phyloP scores from a whole-genome alignment of 1,140 invertebrate species.

The Meloidogyne exigua region DNA sequence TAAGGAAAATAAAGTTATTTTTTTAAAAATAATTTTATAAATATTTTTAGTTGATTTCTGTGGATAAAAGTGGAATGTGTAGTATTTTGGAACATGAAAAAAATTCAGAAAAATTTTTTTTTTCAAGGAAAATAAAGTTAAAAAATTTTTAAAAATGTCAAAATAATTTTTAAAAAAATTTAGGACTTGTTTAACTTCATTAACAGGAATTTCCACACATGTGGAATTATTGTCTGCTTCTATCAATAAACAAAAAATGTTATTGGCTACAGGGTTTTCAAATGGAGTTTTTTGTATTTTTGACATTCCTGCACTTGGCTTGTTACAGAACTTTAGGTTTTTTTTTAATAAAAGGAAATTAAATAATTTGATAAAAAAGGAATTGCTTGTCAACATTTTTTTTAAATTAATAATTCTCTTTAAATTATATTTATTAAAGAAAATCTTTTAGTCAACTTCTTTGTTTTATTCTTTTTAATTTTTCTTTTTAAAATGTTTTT shows the following conservation, averaged over 20 bases:
- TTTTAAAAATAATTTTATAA: not conserved
- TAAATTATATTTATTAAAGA: no score
- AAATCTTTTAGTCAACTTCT: no score
- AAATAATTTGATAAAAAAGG: not conserved
- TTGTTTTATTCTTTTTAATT: no score
- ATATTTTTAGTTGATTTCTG: constrained; percentile 25
- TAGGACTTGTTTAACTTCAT: not conserved
- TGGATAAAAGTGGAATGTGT: constrained; percentile 30
- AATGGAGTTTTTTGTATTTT: constrained; percentile 39
- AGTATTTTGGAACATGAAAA: constrained; percentile 17
- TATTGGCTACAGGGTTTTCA: constrained; percentile 32
- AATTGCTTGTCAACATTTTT: no score
- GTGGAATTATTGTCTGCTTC: constrained; percentile 25
- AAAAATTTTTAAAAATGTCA: not conserved
- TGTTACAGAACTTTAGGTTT: constrained; percentile 39
- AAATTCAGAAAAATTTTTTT: constrained; percentile 26
- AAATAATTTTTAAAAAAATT: not conserved
- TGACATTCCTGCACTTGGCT: constrained; percentile 32
- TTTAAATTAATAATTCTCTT: no score
- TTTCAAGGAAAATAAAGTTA: not conserved
- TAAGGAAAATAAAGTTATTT: constrained; percentile 28
- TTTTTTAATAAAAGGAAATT: constrained; percentile 6
- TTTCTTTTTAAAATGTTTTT: not conserved
- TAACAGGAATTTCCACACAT: not conserved
- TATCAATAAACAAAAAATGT: constrained; percentile 25